phyloP scores from a whole-genome alignment of 2,113 vertebrate genomes.

The Pseudonaja textilis region DNA sequence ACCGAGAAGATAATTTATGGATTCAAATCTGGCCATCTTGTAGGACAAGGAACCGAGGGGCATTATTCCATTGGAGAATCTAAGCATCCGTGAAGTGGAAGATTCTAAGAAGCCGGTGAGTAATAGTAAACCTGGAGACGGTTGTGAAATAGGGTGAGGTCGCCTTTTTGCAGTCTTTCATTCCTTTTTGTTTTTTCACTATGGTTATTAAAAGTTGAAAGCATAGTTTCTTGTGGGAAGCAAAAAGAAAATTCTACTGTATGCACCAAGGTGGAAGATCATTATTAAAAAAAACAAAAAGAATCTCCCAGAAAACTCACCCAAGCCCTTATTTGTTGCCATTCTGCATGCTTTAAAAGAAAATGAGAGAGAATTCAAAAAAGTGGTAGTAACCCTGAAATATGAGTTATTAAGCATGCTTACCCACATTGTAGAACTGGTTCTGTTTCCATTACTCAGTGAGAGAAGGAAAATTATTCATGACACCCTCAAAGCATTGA shows the following conservation, averaged over 20 bases:
- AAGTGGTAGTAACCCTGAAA: neutral
- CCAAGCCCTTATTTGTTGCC: neutral
- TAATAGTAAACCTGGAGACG: accelerated
- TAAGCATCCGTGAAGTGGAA: slow-evolving; percentile 95
- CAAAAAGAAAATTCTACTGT: neutral
- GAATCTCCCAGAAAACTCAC: neutral
- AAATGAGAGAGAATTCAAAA: neutral
- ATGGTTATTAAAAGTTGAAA: neutral
- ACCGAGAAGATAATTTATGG: neutral
- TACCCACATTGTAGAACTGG: neutral
- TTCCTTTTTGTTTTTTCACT: neutral
- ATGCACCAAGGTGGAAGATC: neutral
- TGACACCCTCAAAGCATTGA: neutral
- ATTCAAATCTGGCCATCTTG: neutral
- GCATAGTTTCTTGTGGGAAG: neutral
- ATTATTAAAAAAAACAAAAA: neutral
- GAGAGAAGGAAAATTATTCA: neutral
- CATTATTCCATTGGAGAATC: slow-evolving; percentile 95
- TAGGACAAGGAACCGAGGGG: slow-evolving; percentile 98
- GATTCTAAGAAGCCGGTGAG: slow-evolving; percentile 94
- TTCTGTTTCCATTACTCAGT: neutral
- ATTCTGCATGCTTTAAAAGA: neutral
- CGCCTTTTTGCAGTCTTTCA: neutral
- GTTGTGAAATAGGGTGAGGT: neutral
- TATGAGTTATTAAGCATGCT: neutral